phyloP scores from a whole-genome alignment of 37 sponge, comb jelly and placozoan genomes.

The Tethya wilhelma region DNA sequence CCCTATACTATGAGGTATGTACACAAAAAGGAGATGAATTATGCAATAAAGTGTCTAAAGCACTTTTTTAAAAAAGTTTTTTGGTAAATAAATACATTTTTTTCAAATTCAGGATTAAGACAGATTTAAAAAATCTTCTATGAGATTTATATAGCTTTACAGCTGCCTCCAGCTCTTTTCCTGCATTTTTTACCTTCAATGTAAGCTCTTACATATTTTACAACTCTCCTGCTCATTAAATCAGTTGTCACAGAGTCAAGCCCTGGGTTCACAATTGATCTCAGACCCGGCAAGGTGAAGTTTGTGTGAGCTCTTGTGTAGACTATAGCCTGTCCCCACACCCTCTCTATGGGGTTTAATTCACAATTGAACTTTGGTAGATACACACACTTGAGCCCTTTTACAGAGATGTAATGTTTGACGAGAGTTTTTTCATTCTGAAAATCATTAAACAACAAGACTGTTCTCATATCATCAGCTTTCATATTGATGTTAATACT shows the following conservation, averaged over 20 bases:
- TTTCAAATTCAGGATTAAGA: too few species aligned
- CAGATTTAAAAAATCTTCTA: constrained; percentile 17
- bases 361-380: constrained; percentile 8
- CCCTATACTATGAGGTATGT: too few species aligned
- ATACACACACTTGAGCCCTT: constrained; percentile 11
- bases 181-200: constrained; percentile 27
- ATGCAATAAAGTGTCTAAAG: too few species aligned
- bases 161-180: constrained; percentile 21
- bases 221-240: constrained; percentile 8
- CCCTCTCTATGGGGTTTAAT: constrained; percentile 23
- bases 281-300: constrained; percentile 12
- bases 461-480: constrained; percentile 16
- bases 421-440: neutral
- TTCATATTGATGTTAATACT: constrained; percentile 23
- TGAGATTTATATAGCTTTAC: constrained; percentile 28
- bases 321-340: constrained; percentile 20
- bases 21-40: too few species aligned
- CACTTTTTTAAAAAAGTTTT: too few species aligned
- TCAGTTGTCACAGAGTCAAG: constrained; percentile 17
- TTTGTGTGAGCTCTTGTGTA: constrained; percentile 11
- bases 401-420: neutral
- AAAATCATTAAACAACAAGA: constrained; percentile 16
- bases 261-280: constrained; percentile 1
- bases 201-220: constrained; percentile 21
- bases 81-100: too few species aligned